Percentiles rank a stretch among this genome's conserved stretches.
Evolutionary conservation across 1,140 invertebrate species (phyloP).

Genomic region (Littorina saxatilis): DNA sequence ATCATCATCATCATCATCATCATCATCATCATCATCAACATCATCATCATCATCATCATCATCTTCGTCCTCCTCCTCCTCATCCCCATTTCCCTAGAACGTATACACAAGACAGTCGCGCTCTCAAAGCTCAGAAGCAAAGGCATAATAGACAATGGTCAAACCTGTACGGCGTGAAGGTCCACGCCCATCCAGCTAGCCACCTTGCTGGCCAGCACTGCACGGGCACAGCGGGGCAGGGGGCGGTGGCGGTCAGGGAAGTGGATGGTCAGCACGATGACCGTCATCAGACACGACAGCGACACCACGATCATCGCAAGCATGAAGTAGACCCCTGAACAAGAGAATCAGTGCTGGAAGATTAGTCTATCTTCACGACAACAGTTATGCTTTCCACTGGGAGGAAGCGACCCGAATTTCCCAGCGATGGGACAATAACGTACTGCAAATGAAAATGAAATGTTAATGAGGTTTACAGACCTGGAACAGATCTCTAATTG

Average conservation of each 20-base stretch:
- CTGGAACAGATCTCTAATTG: no score
- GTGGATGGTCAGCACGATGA: conserved; percentile 78
- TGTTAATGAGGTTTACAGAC: no score
- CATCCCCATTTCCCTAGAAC: no score
- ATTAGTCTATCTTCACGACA: no score
- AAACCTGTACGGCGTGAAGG: not conserved
- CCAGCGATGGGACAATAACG: no score
- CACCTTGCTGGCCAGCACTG: not conserved
- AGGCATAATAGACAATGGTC: no score
- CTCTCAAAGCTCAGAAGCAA: not conserved
- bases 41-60: no score
- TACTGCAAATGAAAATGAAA: no score
- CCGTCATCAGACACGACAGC: conserved; percentile 52
- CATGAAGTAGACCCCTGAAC: conserved; percentile 60
- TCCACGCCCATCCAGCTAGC: not conserved
- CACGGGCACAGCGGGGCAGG: conserved; percentile 76
- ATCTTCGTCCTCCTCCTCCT: no score
- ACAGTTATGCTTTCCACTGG: no score
- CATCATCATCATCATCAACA: not conserved
- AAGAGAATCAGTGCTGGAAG: no score
- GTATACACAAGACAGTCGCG: not conserved
- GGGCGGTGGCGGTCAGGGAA: conserved; percentile 76
- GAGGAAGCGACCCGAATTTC: no score
- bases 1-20: not conserved
- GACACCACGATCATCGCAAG: conserved; percentile 55